Base-by-base conservation (phyloP, 1,140 invertebrate genomes). In the Sarcophaga peregrina region DNA sequence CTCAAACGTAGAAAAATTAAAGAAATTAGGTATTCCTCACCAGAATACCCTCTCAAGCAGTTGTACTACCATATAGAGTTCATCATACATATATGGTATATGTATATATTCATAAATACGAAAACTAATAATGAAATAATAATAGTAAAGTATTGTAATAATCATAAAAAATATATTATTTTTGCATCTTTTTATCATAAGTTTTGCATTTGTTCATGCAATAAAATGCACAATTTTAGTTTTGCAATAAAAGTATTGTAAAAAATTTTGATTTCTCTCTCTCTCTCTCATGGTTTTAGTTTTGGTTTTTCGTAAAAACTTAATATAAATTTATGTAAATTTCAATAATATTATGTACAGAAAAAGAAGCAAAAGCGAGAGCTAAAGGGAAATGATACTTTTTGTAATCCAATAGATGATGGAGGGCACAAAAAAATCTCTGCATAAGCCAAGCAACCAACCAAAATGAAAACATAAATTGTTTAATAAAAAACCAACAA, bases 181-280 rank as follows among this genome's bases (percentile, higher is more conserved):
- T n/a, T 58, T 58, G 87, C 86, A 88, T 87, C 88, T 87, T 88
- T 88, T 87, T 88, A 88, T 86, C 86, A 85, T n/a, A 75, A 45
- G 20, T 75, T 75, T 5, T 45, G 20, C 73, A 75, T 6, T 75
- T 9, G 3, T 75, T 3, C 25, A 9, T 10, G 17, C 17, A 37
- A 75, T 37, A 13, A 17, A 62, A 75, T 37, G 20, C 8, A 75
- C 20, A 75, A 47, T 45, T 45, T 45, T 75, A 25, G 73, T 62
- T 62, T 62, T 13, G 13, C 13, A 15, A 62, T 62, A 62, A 15
- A 62, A 15, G 17, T 62, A 62, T 62, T 15, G 58, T 37, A 37
- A 37, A 37, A 37, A 37, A 37, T 37, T 37, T 37, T 37, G 25
- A 37, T 37, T 37, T 37, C 25, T 37, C 25, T 37, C 25, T 37